Conservation (phyloP, 2,113 vertebrate genomes). For the Athene noctua region DNA sequence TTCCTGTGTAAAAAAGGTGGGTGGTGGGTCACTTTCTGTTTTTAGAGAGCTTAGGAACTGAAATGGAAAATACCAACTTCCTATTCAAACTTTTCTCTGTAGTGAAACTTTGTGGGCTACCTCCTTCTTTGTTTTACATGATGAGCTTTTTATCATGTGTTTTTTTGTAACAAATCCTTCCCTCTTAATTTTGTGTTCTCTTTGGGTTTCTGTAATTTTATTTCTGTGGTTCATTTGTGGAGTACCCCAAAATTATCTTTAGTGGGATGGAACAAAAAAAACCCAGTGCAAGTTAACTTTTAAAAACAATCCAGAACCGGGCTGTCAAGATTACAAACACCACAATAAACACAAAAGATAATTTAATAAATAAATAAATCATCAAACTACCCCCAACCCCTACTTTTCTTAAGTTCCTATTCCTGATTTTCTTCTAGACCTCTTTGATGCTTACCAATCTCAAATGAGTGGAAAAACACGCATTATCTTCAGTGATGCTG, state of each 20-base stretch:
- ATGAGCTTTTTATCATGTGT: not conserved
- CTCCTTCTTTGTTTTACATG: not conserved
- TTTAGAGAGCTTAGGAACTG: not conserved
- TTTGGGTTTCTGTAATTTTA: not conserved
- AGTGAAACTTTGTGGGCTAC: not conserved
- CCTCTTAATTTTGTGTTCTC: not conserved
- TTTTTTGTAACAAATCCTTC: not conserved
- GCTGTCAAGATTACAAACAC: not conserved
- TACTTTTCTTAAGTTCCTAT: not conserved
- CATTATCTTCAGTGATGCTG: not conserved
- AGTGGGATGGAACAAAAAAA: not conserved
- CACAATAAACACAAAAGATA: not conserved
- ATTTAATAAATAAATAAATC: not conserved
- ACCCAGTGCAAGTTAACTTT: not conserved
- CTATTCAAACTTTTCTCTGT: not conserved
- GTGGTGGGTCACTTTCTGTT: not conserved
- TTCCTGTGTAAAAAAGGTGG: not conserved
- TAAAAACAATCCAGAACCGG: not conserved
- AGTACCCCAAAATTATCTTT: not conserved
- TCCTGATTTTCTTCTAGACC: not conserved
- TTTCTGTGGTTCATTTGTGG: not conserved
- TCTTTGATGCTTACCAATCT: not conserved
- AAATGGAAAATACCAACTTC: not conserved
- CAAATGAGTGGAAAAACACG: not conserved
- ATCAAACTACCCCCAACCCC: not conserved